Percentiles rank a stretch among this genome's conserved stretches.
phyloP scores from a whole-genome alignment of 2,888 invertebrate species.

The Sphaerolaimus hirsutus region DNA sequence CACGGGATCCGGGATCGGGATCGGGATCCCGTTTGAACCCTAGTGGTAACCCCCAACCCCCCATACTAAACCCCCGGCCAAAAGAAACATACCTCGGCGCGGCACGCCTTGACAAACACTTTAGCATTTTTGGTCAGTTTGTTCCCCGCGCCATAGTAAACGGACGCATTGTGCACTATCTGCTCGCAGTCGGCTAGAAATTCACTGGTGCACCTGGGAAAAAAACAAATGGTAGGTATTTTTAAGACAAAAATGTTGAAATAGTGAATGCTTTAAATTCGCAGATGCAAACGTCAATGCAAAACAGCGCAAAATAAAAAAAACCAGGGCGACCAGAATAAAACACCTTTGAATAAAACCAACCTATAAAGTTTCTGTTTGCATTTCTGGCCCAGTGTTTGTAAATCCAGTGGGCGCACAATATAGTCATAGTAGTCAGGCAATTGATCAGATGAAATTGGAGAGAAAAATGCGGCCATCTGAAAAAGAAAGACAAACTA shows the following conservation, averaged over 20 bases:
- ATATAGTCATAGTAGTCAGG: constrained; percentile 57
- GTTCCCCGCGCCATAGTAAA: constrained; percentile 44
- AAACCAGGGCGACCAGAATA: too few relatives aligned
- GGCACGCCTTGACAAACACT: constrained; percentile 53
- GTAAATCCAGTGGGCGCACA: constrained; percentile 61
- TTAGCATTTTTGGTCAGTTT: constrained; percentile 36
- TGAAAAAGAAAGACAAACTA: constrained; percentile 23
- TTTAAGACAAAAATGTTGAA: too few relatives aligned
- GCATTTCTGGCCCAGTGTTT: constrained; percentile 38
- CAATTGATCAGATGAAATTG: constrained; percentile 45
- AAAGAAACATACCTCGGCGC: constrained; percentile 39
- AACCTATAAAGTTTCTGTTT: not conserved
- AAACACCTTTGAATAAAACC: constrained; percentile 40
- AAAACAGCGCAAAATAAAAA: too few relatives aligned
- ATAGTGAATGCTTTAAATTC: too few relatives aligned
- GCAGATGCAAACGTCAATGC: too few relatives aligned
- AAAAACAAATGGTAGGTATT: too few relatives aligned
- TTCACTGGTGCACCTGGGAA: constrained; percentile 61
- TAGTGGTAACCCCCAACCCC: not conserved
- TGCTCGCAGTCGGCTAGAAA: constrained; percentile 71
- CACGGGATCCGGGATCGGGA: too few relatives aligned
- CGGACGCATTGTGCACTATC: constrained; percentile 73
- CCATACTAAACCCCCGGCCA: not conserved
- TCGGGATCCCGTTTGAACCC: too few relatives aligned
- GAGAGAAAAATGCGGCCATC: constrained; percentile 52